These are phyloP conservation scores for Lophius piscatorius DNA, from an alignment of 2,113 vertebrate genomes.

Conservation along the genomic window DNA sequence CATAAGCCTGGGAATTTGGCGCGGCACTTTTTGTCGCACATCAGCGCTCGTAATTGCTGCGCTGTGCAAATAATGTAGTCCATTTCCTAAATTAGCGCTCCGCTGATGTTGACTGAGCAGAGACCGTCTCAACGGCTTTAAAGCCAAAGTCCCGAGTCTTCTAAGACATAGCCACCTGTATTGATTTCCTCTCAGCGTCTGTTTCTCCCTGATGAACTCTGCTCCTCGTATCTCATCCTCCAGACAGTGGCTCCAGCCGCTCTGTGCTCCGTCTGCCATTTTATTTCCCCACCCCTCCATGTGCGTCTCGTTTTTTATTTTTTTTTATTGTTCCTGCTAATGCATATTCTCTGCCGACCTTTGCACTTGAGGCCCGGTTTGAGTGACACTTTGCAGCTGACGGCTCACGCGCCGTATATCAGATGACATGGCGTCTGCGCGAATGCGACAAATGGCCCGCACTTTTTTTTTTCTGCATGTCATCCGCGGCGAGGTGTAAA, in stretches of 20 bases:
- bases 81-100: too few species aligned
- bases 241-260: constrained; percentile 63
- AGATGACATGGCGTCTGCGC: constrained; percentile 11
- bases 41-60: too few species aligned
- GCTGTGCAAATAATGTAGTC: too few species aligned
- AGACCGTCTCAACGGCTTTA: too few species aligned
- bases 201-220: constrained; percentile 25
- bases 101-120: too few species aligned
- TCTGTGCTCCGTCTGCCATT: constrained; percentile 38
- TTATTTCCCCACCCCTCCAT: constrained; percentile 33
- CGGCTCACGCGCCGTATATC: constrained; percentile 27
- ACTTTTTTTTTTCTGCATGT: too few species aligned
- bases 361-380: constrained; percentile 26
- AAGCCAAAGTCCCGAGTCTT: constrained; percentile 2
- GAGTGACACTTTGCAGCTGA: constrained; percentile 39
- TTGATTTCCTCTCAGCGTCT: constrained; percentile 59
- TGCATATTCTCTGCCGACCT: constrained; percentile 35
- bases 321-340: constrained; percentile 43
- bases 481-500: too few species aligned
- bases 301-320: constrained; percentile 13
- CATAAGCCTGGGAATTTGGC: too few species aligned
- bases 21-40: too few species aligned
- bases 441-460: too few species aligned
- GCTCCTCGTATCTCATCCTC: constrained; percentile 39
- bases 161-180: constrained; percentile 23